Percentiles rank a stretch among this genome's conserved stretches.
Evolutionary conservation across 2,888 invertebrate genomes (phyloP).

Genomic region (Volucella zonaria): DNA sequence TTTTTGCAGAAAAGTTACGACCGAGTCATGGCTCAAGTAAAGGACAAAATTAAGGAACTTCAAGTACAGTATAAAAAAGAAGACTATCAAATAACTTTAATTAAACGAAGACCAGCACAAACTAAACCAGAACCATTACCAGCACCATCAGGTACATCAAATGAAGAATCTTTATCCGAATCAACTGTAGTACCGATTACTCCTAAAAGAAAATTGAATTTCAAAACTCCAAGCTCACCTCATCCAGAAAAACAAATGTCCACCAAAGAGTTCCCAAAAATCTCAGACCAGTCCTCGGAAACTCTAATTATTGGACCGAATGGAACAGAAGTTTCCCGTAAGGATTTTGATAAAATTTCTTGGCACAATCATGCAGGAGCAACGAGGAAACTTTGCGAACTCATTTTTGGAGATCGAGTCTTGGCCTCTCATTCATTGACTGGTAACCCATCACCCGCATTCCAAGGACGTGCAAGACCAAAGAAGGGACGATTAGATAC

Average conservation of each 20-base stretch:
- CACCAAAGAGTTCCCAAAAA: slow-evolving; percentile 5
- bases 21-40: not conserved
- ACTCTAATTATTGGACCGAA: slow-evolving; percentile 77
- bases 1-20: not conserved
- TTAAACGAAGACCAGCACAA: not conserved
- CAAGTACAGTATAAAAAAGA: not conserved
- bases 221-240: not conserved
- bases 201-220: slow-evolving; percentile 4
- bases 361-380: slow-evolving; percentile 83
- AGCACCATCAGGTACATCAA: not conserved
- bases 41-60: slow-evolving; percentile 10
- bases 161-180: too few relatives aligned
- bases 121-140: not conserved
- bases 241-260: not conserved
- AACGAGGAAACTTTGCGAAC: slow-evolving; percentile 83
- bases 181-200: too few relatives aligned
- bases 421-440: slow-evolving; percentile 84
- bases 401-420: slow-evolving; percentile 83
- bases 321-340: slow-evolving; percentile 77
- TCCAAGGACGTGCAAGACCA: slow-evolving; percentile 74
- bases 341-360: slow-evolving; percentile 82
- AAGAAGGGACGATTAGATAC: slow-evolving; percentile 81
- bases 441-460: slow-evolving; percentile 83
- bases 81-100: slow-evolving; percentile 1
- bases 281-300: not conserved